Conservation (phyloP, 2,888 invertebrate genomes). For the Thalpophila matura region DNA sequence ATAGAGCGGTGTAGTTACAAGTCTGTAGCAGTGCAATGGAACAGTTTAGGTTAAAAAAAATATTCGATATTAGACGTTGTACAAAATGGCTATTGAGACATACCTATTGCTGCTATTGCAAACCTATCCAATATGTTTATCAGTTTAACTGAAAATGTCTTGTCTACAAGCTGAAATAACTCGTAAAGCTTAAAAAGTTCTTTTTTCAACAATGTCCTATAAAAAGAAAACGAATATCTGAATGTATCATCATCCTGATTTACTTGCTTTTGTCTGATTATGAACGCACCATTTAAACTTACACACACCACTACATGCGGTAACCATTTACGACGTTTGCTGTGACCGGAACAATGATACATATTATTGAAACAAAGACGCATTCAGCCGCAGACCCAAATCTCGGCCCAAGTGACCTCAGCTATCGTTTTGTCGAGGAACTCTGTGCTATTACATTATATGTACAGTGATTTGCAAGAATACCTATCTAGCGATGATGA, state of each 20-base stretch:
- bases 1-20: no score
- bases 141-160: no score
- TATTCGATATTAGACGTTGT: no score
- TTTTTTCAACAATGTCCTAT: no score
- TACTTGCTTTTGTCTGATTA: background rate
- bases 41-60: no score
- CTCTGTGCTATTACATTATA: background rate
- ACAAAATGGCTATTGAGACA: no score
- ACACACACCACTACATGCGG: slow-evolving; percentile 2
- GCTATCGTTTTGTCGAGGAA: slow-evolving; percentile 11
- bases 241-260: background rate
- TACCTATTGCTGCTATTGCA: no score
- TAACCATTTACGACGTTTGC: slow-evolving; percentile 41
- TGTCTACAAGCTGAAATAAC: no score
- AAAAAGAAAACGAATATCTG: no score
- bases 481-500: background rate
- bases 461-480: slow-evolving; percentile 3
- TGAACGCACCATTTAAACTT: background rate
- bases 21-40: no score
- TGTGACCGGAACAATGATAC: slow-evolving; percentile 56
- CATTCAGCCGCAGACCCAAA: slow-evolving; percentile 62
- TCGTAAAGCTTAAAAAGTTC: no score
- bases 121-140: no score
- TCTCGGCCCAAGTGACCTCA: slow-evolving; percentile 58
- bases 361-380: slow-evolving; percentile 65